Evolutionary conservation across 2,888 invertebrate species (phyloP), one percentile per base, ranked within the genome.

Genomic region (Orthosia gothica): DNA sequence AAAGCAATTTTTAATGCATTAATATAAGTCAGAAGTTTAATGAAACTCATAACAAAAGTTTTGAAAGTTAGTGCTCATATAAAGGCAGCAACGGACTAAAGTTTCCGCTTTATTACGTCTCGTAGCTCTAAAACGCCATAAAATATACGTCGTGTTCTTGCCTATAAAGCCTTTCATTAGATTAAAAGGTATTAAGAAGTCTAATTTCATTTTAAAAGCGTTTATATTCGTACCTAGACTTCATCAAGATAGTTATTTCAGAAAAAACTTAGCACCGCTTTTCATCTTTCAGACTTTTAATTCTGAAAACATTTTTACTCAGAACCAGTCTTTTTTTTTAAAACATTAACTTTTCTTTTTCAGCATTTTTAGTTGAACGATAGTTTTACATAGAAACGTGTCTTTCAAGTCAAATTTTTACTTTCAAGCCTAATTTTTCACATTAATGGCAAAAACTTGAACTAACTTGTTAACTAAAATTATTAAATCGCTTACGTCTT

Each of bases 31-130:
- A 50, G 32, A 49, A 55, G 47, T 16, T 57, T 57, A 32, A 23
- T 80, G 66, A 49, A 70, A 82, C n/a, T 65, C 47, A 40, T 82
- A 57, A 26, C n/a, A 45, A 74, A 78, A 82, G 69, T 40, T 67
- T 70, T 55, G 58, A 76, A 77, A 79, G 76, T 83, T 82, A 87
- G 68, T 70, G 58, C 73, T 59, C 23, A 20, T 70, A 83, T 78
- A 83, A 81, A 74, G 45, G 20, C 70, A 72, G 75, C 69, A 74
- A 72, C 61, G 72, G 62, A 50, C 74, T 71, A 67, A 78, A 70
- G 72, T 73, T 81, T 82, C 64, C 68, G 65, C 74, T 81, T 70
- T 82, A 79, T 83, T 81, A 83, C 66, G 69, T 79, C 82, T 78
- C 73, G 68, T 52, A 73, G 77, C 70, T 54, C 61, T 84, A 79